Base-by-base conservation (phyloP, 1,140 invertebrate genomes). In the Macrotrachela quadricornifera region DNA sequence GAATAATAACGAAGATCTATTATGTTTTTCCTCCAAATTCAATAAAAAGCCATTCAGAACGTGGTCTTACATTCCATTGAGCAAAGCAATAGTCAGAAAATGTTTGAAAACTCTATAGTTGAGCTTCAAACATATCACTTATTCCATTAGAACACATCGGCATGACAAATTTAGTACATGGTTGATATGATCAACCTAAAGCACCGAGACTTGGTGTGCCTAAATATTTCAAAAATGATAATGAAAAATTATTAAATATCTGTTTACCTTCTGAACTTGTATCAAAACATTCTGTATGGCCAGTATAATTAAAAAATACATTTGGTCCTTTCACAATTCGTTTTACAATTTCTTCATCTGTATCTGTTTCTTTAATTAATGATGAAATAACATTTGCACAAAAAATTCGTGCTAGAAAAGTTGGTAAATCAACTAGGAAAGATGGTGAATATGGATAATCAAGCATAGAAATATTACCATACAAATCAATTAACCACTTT, bases 101-200 rank as follows among this genome's bases (percentile, higher is more conserved):
- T 17, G 68, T 59, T 10, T 75, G 74, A 38, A 82, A 76, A 69
- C 88, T 75, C 85, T 85, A 92, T 0, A 71, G 51, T 0, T 60
- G 56, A 2, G 76, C 71, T 61, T 84, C 80, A 67, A 88, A 92
- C 79, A 95, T 86, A 59, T 85, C 83, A 30, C 77, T 72, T 12
- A 71, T 62, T 14, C 81, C 81, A 59, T 80, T 77, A 9, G 76
- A 71, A 66, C 90, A 94, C 69, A 84, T 79, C 0, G 85, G 85
- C 80, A 91, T 87, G 43, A 91, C 79, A 81, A 95, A 90, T 70
- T 96, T 88, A 30, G 86, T 88, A 64, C 90, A 95, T 10, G 79
- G 58, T 66, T 70, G 56, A 6, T 58, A 38, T 36, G 40, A 50
- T 85, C 86, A 92, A 6, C 75, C 75, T 41, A 78, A 79, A 11